A percentile compares a stretch with the other conserved stretches of the same genome.
Evolutionary conservation across 2,113 vertebrate species (phyloP).

Genomic region (Blennius ocellaris): DNA sequence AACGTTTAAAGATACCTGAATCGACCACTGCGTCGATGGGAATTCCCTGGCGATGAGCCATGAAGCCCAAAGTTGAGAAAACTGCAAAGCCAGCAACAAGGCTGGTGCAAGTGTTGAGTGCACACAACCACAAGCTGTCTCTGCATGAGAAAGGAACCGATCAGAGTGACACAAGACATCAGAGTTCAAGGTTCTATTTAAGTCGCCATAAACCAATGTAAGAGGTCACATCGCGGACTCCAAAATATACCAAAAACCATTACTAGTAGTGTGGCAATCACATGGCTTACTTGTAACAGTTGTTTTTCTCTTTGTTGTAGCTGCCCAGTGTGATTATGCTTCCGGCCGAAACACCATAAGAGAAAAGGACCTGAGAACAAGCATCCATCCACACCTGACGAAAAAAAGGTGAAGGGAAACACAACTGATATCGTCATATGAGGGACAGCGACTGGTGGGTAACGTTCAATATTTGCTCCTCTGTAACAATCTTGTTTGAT

Average conservation of each 20-base stretch:
- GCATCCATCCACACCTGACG: slow-evolving; percentile 58
- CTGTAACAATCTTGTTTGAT: too few relatives aligned
- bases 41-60: slow-evolving; percentile 63
- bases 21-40: slow-evolving; percentile 57
- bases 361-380: slow-evolving; percentile 56
- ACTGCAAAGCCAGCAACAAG: slow-evolving; percentile 50
- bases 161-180: too few relatives aligned
- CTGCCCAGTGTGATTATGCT: slow-evolving; percentile 42
- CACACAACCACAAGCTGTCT: slow-evolving; percentile 58
- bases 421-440: too few relatives aligned
- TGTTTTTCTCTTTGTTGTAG: slow-evolving; percentile 56
- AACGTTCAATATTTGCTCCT: too few relatives aligned
- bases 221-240: too few relatives aligned
- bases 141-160: slow-evolving; percentile 4
- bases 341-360: slow-evolving; percentile 44
- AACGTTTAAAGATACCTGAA: slow-evolving; percentile 53
- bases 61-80: slow-evolving; percentile 69
- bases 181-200: too few relatives aligned
- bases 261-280: too few relatives aligned
- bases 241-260: too few relatives aligned
- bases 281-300: slow-evolving; percentile 45
- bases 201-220: too few relatives aligned
- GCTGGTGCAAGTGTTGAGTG: slow-evolving; percentile 55
- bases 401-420: too few relatives aligned
- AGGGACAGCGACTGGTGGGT: too few relatives aligned